These are phyloP conservation scores for Entomobrya multifasciata DNA, from an alignment of 2,888 invertebrate species.

Conservation along the genomic window DNA sequence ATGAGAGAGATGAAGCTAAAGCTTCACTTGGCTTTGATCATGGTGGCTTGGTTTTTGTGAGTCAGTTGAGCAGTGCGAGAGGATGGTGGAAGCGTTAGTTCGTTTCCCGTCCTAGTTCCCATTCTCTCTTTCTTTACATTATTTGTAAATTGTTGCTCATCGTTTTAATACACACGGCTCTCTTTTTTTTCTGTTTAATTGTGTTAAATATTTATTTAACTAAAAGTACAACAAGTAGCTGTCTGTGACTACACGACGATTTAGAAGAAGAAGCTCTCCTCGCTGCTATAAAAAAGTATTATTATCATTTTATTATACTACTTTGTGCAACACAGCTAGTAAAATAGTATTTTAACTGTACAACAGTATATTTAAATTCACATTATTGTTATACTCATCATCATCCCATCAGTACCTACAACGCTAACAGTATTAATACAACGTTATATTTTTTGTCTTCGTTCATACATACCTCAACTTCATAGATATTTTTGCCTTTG, in stretches of 20 bases:
- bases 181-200: constrained; percentile 68
- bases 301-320: too few species aligned
- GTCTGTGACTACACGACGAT: too few species aligned
- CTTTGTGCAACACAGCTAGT: neutral
- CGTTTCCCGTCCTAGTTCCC: constrained; percentile 73
- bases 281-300: constrained; percentile 38
- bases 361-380: constrained; percentile 9
- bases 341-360: constrained; percentile 11
- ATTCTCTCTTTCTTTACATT: too few species aligned
- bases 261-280: constrained; percentile 44
- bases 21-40: too few species aligned
- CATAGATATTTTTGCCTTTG: neutral
- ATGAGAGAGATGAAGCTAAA: constrained; percentile 69
- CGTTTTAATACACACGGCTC: constrained; percentile 59
- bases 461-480: neutral
- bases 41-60: constrained; percentile 65
- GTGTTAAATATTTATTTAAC: constrained; percentile 71
- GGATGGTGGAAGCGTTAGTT: constrained; percentile 72
- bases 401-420: neutral
- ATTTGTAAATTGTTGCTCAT: constrained; percentile 68
- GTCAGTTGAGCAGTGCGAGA: constrained; percentile 64
- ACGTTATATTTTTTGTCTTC: neutral
- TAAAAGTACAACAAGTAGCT: too few species aligned
- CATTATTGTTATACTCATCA: neutral
- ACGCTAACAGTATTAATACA: neutral